These are phyloP conservation scores for Gambusia holbrooki DNA, from an alignment of 2,113 vertebrate species.

Conservation along the genomic window DNA sequence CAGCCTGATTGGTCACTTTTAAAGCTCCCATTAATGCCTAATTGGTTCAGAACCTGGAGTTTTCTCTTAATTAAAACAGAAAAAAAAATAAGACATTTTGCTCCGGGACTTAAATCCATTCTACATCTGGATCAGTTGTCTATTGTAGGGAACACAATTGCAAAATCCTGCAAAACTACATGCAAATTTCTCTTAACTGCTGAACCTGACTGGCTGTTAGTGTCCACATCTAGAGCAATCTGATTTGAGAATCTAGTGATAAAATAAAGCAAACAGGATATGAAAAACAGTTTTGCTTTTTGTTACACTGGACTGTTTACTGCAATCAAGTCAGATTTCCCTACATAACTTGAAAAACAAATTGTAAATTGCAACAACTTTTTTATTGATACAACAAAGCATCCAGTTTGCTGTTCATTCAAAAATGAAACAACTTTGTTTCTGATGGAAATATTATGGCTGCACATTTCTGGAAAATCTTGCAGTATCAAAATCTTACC, in stretches of 20 bases:
- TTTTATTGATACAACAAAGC: too few relatives aligned
- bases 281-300: background rate
- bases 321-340: background rate
- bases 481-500: too few relatives aligned
- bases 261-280: background rate
- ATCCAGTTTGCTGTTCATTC: too few relatives aligned
- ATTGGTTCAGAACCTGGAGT: background rate
- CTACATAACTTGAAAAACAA: background rate
- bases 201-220: background rate
- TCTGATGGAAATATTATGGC: too few relatives aligned
- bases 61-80: background rate
- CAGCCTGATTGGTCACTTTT: background rate
- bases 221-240: too few relatives aligned
- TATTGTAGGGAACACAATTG: background rate
- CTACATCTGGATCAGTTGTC: background rate
- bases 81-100: background rate
- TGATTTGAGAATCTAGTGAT: background rate
- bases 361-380: too few relatives aligned
- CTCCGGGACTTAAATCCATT: background rate
- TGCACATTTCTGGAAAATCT: too few relatives aligned
- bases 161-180: background rate
- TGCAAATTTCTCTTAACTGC: background rate
- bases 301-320: background rate
- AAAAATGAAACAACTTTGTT: too few relatives aligned
- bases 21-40: background rate